A percentile compares a stretch with the other conserved stretches of the same genome.
These are phyloP conservation scores for Ceratotherium simum DNA, from an alignment of 2,113 vertebrate species.

Conservation along the genomic window DNA sequence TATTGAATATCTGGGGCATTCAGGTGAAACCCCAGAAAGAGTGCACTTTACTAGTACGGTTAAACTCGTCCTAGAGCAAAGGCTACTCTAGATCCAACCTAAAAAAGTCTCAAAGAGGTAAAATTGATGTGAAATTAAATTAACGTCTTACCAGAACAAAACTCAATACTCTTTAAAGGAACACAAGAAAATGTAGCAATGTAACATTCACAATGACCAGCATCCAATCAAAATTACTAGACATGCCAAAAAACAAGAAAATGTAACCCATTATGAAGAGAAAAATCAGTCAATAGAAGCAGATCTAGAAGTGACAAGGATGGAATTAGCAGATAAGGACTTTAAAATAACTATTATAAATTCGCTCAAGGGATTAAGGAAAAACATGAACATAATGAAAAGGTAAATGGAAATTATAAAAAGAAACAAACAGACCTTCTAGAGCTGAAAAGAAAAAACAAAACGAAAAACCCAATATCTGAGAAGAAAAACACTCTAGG, in stretches of 20 bases:
- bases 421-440: background rate
- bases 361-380: background rate
- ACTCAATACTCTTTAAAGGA: constrained; percentile 9
- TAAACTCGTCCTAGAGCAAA: background rate
- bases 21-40: background rate
- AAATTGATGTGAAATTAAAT: background rate
- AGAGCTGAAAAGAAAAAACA: background rate
- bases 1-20: background rate
- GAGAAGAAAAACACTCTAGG: background rate
- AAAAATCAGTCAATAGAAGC: background rate
- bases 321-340: background rate
- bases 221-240: background rate
- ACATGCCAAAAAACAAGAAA: background rate
- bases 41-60: background rate
- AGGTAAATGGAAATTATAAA: background rate
- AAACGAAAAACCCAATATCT: background rate
- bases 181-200: background rate
- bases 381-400: background rate
- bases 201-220: background rate
- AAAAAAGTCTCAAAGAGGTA: background rate
- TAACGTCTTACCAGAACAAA: background rate
- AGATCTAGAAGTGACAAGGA: background rate
- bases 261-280: background rate
- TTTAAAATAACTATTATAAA: background rate
- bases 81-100: background rate